phyloP scores from a whole-genome alignment of 2,888 invertebrate species.

The Autographa pulchrina region DNA sequence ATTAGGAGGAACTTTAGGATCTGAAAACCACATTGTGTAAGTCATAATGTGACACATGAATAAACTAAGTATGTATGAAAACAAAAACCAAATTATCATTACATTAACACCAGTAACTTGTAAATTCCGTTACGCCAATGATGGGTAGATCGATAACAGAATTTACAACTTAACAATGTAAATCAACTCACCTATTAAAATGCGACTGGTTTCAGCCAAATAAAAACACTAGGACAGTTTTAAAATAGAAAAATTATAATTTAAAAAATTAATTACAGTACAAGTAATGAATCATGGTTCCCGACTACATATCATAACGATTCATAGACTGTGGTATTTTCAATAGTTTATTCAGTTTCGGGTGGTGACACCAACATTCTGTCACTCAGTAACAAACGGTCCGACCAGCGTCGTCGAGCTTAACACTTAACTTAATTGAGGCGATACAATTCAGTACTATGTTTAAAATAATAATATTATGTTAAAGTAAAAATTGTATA shows the following conservation, averaged over 20 bases:
- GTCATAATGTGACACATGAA: too few species aligned
- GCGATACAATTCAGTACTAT: constrained; percentile 67
- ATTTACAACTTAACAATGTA: constrained; percentile 20
- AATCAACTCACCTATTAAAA: constrained; percentile 64
- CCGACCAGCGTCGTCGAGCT: constrained; percentile 66
- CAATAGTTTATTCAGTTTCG: constrained; percentile 56
- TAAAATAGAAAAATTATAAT: constrained; percentile 89
- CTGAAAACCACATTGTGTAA: not conserved
- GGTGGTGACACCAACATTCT: constrained; percentile 29
- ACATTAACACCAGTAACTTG: not conserved
- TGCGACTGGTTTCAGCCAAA: constrained; percentile 49
- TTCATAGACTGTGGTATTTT: constrained; percentile 53
- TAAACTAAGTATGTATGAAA: too few species aligned
- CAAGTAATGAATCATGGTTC: constrained; percentile 75
- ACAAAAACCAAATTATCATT: too few species aligned
- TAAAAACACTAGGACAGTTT: constrained; percentile 72
- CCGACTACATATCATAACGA: constrained; percentile 56
- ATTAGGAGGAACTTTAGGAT: not conserved
- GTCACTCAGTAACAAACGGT: constrained; percentile 45
- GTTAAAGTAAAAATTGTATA: constrained; percentile 67
- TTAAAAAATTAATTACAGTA: constrained; percentile 88
- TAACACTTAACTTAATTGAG: constrained; percentile 69
- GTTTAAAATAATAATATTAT: constrained; percentile 68
- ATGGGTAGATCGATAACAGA: not conserved
- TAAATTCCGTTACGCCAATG: constrained; percentile 11